Evolutionary conservation across 2,888 invertebrate genomes (phyloP).

Genomic region (Caenorhabditis doughertyi): DNA sequence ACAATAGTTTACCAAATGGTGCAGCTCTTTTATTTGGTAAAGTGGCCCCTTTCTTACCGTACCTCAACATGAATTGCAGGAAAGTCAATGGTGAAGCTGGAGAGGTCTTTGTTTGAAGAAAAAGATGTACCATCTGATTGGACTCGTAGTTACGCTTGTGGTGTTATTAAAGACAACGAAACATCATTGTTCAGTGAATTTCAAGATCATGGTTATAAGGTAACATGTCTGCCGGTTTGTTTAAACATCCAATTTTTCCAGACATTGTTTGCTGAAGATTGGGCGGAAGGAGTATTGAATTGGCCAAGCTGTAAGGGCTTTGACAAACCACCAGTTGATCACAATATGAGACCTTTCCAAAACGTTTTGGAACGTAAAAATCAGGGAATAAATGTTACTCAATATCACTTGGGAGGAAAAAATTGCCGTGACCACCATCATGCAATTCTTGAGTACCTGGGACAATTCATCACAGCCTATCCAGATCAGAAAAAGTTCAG

Average conservation of each 20-base stretch:
- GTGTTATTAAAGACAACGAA: constrained; percentile 65
- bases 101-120: constrained; percentile 51
- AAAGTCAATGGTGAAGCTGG: constrained; percentile 61
- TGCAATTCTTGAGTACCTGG: constrained; percentile 64
- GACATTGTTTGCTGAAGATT: constrained; percentile 75
- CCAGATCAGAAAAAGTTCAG: constrained; percentile 69
- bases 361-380: constrained; percentile 44
- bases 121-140: constrained; percentile 44
- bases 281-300: constrained; percentile 73
- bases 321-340: constrained; percentile 68
- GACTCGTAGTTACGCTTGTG: constrained; percentile 58
- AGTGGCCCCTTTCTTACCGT: neutral
- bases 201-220: constrained; percentile 61
- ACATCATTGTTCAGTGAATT: constrained; percentile 63
- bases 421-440: constrained; percentile 67
- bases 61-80: constrained; percentile 24
- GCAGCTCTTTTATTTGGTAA: constrained; percentile 69
- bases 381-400: constrained; percentile 39
- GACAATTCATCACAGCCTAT: constrained; percentile 70
- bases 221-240: constrained; percentile 1
- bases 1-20: constrained; percentile 75
- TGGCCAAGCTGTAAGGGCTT: constrained; percentile 74
- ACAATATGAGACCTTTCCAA: constrained; percentile 74
- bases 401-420: constrained; percentile 44
- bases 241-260: neutral